phyloP scores from a whole-genome alignment of 2,888 invertebrate species.

The Chironomus tentans region DNA sequence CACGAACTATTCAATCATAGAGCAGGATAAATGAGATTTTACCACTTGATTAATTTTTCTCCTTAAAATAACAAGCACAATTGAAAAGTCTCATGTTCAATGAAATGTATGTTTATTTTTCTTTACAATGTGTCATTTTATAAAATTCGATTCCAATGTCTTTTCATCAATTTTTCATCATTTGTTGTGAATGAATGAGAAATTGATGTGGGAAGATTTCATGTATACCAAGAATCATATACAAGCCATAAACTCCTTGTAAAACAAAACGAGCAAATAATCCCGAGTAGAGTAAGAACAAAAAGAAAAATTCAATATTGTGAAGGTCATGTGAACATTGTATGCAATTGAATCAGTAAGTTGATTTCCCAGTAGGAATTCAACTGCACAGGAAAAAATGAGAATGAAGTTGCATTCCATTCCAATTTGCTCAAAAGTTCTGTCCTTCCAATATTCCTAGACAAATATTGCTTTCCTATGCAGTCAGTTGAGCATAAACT shows the following conservation, averaged over 20 bases:
- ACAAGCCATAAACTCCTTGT: too few relatives aligned
- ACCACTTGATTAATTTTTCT: too few relatives aligned
- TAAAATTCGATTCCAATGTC: not conserved
- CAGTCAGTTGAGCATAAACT: not conserved
- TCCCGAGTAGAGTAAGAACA: not conserved
- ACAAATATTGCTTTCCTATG: not conserved
- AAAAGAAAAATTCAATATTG: not conserved
- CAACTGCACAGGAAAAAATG: not conserved
- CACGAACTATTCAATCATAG: too few relatives aligned
- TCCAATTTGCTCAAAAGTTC: not conserved
- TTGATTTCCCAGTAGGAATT: not conserved
- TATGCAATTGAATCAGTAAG: not conserved
- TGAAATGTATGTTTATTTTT: not conserved
- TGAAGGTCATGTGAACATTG: not conserved
- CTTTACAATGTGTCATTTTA: not conserved
- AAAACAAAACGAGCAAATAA: too few relatives aligned
- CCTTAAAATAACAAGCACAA: too few relatives aligned
- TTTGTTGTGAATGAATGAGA: not conserved
- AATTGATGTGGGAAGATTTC: not conserved
- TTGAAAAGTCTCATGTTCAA: too few relatives aligned
- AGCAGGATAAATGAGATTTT: too few relatives aligned
- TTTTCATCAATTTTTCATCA: not conserved
- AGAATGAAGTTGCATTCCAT: not conserved
- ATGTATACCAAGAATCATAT: not conserved
- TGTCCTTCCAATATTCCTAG: not conserved